Conservation (phyloP, 2,113 vertebrate species). For the Siniperca chuatsi region DNA sequence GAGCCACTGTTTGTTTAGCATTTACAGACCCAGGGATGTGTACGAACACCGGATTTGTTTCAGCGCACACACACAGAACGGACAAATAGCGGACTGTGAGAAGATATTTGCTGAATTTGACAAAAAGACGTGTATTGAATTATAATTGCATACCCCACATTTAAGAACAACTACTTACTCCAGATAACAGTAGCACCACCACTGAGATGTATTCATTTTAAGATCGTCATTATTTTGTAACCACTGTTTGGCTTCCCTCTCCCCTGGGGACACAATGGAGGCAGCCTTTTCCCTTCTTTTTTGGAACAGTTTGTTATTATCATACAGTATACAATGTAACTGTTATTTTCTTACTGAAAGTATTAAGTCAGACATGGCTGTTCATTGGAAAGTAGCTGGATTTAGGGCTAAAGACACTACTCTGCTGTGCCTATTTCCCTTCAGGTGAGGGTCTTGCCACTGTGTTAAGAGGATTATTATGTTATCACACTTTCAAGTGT, state of each 20-base stretch:
- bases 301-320: slow-evolving; percentile 32
- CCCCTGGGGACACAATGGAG: slow-evolving; percentile 10
- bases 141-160: too few relatives aligned
- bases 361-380: slow-evolving; percentile 7
- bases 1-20: too few relatives aligned
- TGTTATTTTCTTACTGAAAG: background rate
- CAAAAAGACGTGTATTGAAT: too few relatives aligned
- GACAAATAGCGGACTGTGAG: too few relatives aligned
- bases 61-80: too few relatives aligned
- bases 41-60: too few relatives aligned
- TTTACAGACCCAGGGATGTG: too few relatives aligned
- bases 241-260: slow-evolving; percentile 27
- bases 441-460: background rate
- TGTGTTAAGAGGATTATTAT: slow-evolving; percentile 1
- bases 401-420: background rate
- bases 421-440: background rate
- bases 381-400: background rate
- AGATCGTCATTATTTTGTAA: slow-evolving; percentile 23
- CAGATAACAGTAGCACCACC: slow-evolving; percentile 1
- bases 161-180: background rate
- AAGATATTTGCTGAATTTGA: too few relatives aligned
- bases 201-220: slow-evolving; percentile 35
- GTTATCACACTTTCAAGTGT: background rate
- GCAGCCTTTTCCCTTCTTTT: slow-evolving; percentile 5
- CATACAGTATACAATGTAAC: background rate